Conservation (phyloP, 1,140 invertebrate species). For the Bombus terrestris region DNA sequence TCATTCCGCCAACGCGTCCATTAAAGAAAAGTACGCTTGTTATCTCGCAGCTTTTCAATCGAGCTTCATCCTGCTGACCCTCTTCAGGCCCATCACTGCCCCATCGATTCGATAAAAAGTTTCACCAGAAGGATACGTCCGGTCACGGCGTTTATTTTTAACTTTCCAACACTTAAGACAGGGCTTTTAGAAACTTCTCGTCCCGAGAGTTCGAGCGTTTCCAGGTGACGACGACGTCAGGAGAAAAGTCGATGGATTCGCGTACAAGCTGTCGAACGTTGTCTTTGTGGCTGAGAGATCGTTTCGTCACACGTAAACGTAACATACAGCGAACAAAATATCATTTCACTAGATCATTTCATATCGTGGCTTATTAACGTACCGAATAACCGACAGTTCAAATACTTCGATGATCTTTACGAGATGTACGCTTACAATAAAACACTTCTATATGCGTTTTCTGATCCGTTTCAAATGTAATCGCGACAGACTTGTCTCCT, state of each 20-base stretch:
- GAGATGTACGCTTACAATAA: too few species aligned
- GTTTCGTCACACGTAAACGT: background rate
- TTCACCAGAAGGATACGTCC: background rate
- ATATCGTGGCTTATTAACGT: too few species aligned
- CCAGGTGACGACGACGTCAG: background rate
- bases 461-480: too few species aligned
- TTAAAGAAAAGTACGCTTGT: background rate
- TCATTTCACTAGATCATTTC: too few species aligned
- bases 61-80: background rate
- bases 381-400: too few species aligned
- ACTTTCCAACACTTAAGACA: constrained; percentile 32
- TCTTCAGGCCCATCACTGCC: background rate
- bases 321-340: too few species aligned
- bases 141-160: constrained; percentile 23
- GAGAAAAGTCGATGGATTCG: background rate
- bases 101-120: constrained; percentile 9
- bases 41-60: constrained; percentile 11
- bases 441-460: too few species aligned
- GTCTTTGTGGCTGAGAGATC: background rate
- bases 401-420: too few species aligned
- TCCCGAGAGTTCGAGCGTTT: background rate
- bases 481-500: too few species aligned
- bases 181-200: constrained; percentile 13
- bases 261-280: background rate
- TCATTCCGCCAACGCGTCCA: background rate